Evolutionary conservation across 1,140 invertebrate genomes (phyloP).

Genomic region (Mactra quadrangularis): DNA sequence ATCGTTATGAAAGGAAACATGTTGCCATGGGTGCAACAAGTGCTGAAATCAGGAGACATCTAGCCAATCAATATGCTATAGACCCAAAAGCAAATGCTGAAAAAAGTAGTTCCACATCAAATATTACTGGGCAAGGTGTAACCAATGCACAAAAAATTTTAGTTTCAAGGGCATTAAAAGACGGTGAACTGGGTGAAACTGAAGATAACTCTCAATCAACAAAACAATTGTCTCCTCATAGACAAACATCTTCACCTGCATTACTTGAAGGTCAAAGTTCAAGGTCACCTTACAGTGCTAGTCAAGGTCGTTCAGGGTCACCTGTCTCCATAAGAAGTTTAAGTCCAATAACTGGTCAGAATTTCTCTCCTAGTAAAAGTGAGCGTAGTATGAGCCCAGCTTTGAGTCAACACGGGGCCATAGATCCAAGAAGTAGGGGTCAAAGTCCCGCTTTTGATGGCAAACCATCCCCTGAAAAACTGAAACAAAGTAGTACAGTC

Average conservation of each 20-base stretch:
- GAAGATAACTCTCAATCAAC: background rate
- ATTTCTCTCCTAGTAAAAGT: background rate
- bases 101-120: constrained; percentile 53
- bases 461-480: constrained; percentile 12
- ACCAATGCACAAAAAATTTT: constrained; percentile 45
- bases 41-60: constrained; percentile 45
- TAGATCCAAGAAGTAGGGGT: constrained; percentile 17
- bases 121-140: constrained; percentile 42
- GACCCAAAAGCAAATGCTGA: constrained; percentile 50
- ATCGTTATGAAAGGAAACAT: constrained; percentile 40
- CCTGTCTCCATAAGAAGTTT: constrained; percentile 45
- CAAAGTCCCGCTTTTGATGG: constrained; percentile 3
- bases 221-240: background rate
- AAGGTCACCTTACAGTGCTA: constrained; percentile 12
- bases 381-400: background rate
- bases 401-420: background rate
- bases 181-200: constrained; percentile 42
- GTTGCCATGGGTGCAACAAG: constrained; percentile 58
- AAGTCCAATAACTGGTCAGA: background rate
- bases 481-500: background rate
- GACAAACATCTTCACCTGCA: constrained; percentile 2
- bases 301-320: constrained; percentile 27
- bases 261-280: background rate
- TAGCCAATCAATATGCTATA: constrained; percentile 58
- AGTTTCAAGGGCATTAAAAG: constrained; percentile 54